Conservation (phyloP, 2,888 invertebrate genomes). For the Elmis aenea region DNA sequence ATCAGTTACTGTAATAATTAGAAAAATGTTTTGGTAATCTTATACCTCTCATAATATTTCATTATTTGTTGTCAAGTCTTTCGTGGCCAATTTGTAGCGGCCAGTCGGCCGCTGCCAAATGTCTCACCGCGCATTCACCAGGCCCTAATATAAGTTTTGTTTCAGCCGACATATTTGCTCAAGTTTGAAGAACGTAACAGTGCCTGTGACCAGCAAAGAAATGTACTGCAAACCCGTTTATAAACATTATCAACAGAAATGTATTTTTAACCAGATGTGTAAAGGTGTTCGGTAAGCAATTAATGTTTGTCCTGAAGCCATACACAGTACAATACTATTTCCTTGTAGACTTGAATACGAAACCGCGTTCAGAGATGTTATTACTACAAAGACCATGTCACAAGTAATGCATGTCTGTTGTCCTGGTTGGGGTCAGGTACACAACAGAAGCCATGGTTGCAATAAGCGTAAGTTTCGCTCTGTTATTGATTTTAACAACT, state of each 20-base stretch:
- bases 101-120: no score
- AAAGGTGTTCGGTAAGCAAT: constrained; percentile 46
- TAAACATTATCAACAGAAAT: constrained; percentile 50
- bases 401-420: constrained; percentile 54
- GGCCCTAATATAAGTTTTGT: no score
- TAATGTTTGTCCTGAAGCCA: no score
- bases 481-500: no score
- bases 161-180: constrained; percentile 54
- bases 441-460: constrained; percentile 54
- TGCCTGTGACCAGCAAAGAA: constrained; percentile 51
- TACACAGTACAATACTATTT: constrained; percentile 2
- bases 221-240: constrained; percentile 51
- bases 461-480: constrained; percentile 56
- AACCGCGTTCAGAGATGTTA: constrained; percentile 50
- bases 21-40: no score
- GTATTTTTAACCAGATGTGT: constrained; percentile 51
- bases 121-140: no score
- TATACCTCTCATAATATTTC: no score
- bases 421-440: constrained; percentile 57
- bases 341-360: constrained; percentile 50
- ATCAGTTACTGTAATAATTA: no score
- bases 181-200: constrained; percentile 47
- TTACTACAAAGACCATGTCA: constrained; percentile 44
- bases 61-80: no score
- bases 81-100: no score